phyloP scores from a whole-genome alignment of 1,140 invertebrate genomes.

The Lamellibrachia luymesi region DNA sequence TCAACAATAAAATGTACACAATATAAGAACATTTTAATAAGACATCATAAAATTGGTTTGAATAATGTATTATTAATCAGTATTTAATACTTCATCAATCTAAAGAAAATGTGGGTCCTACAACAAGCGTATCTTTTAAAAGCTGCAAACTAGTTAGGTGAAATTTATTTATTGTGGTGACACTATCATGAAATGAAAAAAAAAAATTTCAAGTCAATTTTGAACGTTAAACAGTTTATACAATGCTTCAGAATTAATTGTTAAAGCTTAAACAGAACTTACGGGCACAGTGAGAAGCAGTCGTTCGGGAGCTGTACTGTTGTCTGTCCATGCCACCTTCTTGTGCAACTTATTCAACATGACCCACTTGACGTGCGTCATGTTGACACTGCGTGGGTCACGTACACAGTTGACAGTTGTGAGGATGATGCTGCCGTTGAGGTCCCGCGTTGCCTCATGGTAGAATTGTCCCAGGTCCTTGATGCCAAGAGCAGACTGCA shows the following conservation, averaged over 20 bases:
- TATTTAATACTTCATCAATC: neutral
- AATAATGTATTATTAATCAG: neutral
- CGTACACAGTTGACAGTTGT: slow-evolving; percentile 81
- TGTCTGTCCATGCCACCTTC: slow-evolving; percentile 37
- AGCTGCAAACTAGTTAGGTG: neutral
- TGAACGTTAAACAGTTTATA: neutral
- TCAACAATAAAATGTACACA: neutral
- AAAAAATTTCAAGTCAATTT: too few species aligned
- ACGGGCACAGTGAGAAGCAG: slow-evolving; percentile 78
- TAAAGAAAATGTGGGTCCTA: neutral
- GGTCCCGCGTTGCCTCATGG: slow-evolving; percentile 82
- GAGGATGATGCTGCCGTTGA: slow-evolving; percentile 85
- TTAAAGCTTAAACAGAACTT: slow-evolving; percentile 27
- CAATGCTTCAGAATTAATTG: neutral
- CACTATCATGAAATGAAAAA: neutral
- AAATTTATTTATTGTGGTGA: neutral
- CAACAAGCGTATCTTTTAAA: neutral
- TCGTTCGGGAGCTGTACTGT: slow-evolving; percentile 58
- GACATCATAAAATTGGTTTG: neutral
- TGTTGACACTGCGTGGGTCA: slow-evolving; percentile 68
- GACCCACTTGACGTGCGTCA: slow-evolving; percentile 84
- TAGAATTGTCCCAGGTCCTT: slow-evolving; percentile 91
- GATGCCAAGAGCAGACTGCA: slow-evolving; percentile 76
- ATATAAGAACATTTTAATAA: too few species aligned
- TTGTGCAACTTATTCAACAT: slow-evolving; percentile 73